Conservation (phyloP, 2,888 invertebrate genomes). For the Drosophila engyochracea region DNA sequence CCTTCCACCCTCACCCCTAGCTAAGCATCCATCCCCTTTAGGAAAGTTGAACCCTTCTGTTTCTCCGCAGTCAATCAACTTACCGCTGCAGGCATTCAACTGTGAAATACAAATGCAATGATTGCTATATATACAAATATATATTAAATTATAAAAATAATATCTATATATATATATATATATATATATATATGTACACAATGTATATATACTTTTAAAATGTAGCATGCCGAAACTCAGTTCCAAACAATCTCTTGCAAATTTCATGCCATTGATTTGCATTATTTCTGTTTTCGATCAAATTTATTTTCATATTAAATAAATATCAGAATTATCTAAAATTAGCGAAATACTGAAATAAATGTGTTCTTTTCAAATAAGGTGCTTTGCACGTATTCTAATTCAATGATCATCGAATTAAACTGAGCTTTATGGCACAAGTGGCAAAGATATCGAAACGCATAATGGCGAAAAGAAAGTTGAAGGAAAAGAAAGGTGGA, state of each 20-base stretch:
- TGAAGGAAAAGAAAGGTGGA: background rate
- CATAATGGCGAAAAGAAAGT: background rate
- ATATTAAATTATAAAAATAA: constrained; percentile 22
- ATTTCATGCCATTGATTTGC: background rate
- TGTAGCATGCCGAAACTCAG: background rate
- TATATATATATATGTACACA: background rate
- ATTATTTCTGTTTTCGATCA: background rate
- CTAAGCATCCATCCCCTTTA: background rate
- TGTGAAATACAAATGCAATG: constrained; percentile 63
- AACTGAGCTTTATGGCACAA: background rate
- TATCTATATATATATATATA: background rate
- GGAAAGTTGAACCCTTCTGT: background rate
- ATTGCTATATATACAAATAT: background rate
- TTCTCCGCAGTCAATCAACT: constrained; percentile 15
- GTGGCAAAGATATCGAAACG: background rate
- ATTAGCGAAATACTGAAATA: background rate
- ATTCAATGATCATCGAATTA: background rate
- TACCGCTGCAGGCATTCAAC: constrained; percentile 39
- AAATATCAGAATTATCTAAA: background rate
- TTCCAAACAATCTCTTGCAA: background rate
- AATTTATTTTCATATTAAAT: background rate
- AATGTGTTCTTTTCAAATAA: background rate
- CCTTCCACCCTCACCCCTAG: too few relatives aligned
- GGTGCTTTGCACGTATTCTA: background rate
- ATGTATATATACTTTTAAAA: too few relatives aligned